These are phyloP conservation scores for Pipistrellus nathusii DNA, from an alignment of 2,797 vertebrate genomes.

Conservation along the genomic window DNA sequence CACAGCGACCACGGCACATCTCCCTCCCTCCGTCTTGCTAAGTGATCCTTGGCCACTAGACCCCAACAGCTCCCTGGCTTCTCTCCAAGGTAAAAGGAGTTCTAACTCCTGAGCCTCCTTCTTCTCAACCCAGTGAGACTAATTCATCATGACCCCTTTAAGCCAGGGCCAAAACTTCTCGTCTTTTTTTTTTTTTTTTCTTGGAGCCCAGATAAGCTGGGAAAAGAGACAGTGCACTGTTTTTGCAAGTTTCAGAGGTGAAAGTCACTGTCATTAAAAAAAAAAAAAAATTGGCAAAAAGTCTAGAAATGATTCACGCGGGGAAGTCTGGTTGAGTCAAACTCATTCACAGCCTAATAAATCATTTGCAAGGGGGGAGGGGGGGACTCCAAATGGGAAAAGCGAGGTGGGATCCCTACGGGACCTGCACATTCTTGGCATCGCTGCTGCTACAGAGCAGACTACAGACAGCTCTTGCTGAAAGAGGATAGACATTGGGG, in stretches of 20 bases:
- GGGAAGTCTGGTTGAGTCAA: conserved; percentile 70
- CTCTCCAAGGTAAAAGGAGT: conserved; percentile 63
- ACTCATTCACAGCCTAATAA: conserved; percentile 76
- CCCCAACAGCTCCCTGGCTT: conserved; percentile 15
- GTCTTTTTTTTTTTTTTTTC: background rate
- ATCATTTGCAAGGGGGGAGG: conserved; percentile 3
- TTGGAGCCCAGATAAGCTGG: conserved; percentile 46
- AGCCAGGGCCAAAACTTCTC: conserved; percentile 33
- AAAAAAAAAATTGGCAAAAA: conserved; percentile 63
- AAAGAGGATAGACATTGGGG: background rate
- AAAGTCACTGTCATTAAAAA: conserved; percentile 68
- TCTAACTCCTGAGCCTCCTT: background rate
- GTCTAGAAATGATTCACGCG: conserved; percentile 77
- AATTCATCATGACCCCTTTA: conserved; percentile 65
- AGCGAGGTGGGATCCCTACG: background rate
- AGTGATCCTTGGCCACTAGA: conserved; percentile 29
- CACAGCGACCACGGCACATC: background rate
- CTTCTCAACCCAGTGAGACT: conserved; percentile 46
- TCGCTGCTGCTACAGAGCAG: background rate
- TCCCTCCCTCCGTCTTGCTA: background rate
- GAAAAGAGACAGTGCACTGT: conserved; percentile 50
- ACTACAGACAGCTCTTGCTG: background rate
- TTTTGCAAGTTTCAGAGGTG: conserved; percentile 75
- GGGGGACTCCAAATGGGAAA: background rate
- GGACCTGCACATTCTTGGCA: background rate